Base-by-base conservation (phyloP, 2,888 invertebrate genomes). In the Drosophila algonquin region DNA sequence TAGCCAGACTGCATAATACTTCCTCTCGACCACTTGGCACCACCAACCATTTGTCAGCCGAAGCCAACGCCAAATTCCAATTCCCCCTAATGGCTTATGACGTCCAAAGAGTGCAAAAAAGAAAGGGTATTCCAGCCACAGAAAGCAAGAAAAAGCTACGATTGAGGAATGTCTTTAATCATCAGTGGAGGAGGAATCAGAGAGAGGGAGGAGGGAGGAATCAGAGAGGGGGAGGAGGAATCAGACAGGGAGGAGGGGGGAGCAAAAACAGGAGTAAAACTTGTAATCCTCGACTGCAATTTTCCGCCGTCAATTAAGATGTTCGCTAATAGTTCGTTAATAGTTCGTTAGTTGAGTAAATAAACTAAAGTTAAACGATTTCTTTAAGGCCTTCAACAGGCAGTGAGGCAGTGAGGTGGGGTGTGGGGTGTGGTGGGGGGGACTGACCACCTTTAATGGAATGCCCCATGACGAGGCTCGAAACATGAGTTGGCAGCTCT, bases 321-420 rank as follows among this genome's bases (percentile, higher is more conserved):
- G 62, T 57, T 71, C 35, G 45, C 52, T 62, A 57, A 69, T 59
- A 69, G 74, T 71, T 81, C 35, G 45, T 54, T 62, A 57, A 69
- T 59, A 69, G 74, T 71, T 81, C 75, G 79, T 79, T 81, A 79
- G 72, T 58, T 63, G 52, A 57, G 65, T 75, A 74, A 79, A 78
- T 74, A 74, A 67, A 65, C 63, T 56, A 24, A 62, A 47, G 51
- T 35, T 16, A 40, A 53, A 57, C 45, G 51, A 64, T 52, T 55
- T 40, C n/a, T 40, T 7, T 40, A 47, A 18, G 18, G 57, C 56
- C 47, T 58, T 63, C 14, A 57, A 10, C 30, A 32, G 7, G 21
- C 21, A 21, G 21, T 21, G 21, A 4, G 24, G 24, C 4, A 24
- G 24, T 24, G 21, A n/a, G n/a, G n/a, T n/a, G n/a, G n/a, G n/a